Percentiles rank a stretch among this genome's conserved stretches.
phyloP scores from a whole-genome alignment of 2,888 invertebrate species.

The Mallateleia sp. region DNA sequence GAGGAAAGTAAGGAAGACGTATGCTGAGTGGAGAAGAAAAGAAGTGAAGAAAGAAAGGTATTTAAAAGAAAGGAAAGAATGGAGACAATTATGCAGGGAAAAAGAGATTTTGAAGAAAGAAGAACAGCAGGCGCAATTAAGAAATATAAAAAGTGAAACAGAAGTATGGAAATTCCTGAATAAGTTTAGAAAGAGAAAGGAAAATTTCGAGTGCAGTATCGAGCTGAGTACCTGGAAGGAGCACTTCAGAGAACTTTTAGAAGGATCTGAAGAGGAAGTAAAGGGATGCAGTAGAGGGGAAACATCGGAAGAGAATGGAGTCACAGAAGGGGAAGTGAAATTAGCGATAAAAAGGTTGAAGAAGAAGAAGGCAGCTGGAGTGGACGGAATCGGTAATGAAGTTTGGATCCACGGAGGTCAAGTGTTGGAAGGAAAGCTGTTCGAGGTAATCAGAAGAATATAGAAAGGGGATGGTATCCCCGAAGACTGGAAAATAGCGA shows the following conservation, averaged over 20 bases:
- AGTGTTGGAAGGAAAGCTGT: background rate
- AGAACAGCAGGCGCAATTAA: slow-evolving; percentile 39
- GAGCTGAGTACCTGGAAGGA: background rate
- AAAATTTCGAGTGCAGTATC: too few relatives aligned
- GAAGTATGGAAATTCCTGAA: too few relatives aligned
- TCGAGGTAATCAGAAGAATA: slow-evolving; percentile 13
- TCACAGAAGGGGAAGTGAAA: too few relatives aligned
- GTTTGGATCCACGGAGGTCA: slow-evolving; percentile 60
- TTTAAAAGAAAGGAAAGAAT: slow-evolving; percentile 28
- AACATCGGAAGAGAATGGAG: slow-evolving; percentile 1
- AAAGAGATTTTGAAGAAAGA: slow-evolving; percentile 31
- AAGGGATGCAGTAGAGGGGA: slow-evolving; percentile 1
- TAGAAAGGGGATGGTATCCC: slow-evolving; percentile 68
- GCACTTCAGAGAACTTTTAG: background rate
- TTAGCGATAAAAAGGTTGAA: slow-evolving; percentile 27
- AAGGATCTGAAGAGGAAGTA: slow-evolving; percentile 10
- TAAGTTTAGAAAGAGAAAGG: too few relatives aligned
- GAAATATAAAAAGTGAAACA: too few relatives aligned
- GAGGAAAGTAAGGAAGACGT: slow-evolving; percentile 1
- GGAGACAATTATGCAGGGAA: slow-evolving; percentile 31
- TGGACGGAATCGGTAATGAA: slow-evolving; percentile 69
- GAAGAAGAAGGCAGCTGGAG: slow-evolving; percentile 54
- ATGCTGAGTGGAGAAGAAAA: slow-evolving; percentile 27
- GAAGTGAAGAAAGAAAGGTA: slow-evolving; percentile 14
- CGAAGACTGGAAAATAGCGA: slow-evolving; percentile 70